phyloP scores from a whole-genome alignment of 2,113 vertebrate genomes.

The Tetrax tetrax region DNA sequence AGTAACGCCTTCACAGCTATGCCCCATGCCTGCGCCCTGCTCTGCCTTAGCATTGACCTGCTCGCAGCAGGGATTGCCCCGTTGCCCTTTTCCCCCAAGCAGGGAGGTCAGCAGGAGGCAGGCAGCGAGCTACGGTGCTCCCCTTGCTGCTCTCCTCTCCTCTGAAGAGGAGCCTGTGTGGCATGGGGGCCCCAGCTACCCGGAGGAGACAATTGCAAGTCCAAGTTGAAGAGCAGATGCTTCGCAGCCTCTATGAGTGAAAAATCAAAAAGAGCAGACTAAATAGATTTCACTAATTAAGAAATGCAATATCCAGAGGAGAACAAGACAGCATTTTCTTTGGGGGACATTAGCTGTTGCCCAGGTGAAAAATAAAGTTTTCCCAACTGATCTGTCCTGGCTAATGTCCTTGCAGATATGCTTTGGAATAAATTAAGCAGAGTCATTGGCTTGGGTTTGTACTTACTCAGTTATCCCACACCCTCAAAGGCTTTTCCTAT shows the following conservation, averaged over 20 bases:
- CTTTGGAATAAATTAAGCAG: neutral
- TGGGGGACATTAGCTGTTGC: neutral
- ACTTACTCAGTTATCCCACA: neutral
- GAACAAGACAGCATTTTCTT: neutral
- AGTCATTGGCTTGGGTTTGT: neutral
- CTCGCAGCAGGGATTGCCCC: neutral
- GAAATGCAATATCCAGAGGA: neutral
- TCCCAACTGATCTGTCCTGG: neutral
- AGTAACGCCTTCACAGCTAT: rapidly evolving
- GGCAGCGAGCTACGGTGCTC: neutral
- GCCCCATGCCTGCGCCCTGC: rapidly evolving
- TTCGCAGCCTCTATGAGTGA: neutral
- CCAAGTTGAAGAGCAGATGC: neutral
- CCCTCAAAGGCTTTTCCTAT: neutral
- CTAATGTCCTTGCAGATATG: slow-evolving; percentile 11
- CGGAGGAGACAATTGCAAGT: neutral
- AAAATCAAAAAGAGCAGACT: slow-evolving; percentile 7
- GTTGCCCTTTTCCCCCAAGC: neutral
- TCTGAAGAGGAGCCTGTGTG: neutral
- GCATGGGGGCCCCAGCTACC: neutral
- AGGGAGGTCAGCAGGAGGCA: neutral
- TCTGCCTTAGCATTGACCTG: neutral
- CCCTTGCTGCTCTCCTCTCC: neutral
- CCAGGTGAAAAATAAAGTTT: slow-evolving; percentile 40
- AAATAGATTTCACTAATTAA: slow-evolving; percentile 23